These are phyloP conservation scores for Pogonus chalceus DNA, from an alignment of 1,140 invertebrate genomes.

Conservation along the genomic window DNA sequence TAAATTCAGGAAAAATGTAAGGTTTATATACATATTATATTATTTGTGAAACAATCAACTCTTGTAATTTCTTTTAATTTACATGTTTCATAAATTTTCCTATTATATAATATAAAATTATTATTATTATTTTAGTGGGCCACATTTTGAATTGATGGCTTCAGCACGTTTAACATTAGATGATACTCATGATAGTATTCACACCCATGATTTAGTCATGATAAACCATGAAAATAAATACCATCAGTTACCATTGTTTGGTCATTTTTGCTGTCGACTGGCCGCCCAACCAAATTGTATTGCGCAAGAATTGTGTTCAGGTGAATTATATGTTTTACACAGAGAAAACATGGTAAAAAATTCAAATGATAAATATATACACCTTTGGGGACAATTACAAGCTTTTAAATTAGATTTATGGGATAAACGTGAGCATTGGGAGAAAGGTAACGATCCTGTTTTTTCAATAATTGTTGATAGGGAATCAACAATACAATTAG, in stretches of 20 bases:
- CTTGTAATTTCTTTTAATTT: constrained; percentile 4
- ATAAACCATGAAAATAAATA: constrained; percentile 37
- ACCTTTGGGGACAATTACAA: constrained; percentile 32
- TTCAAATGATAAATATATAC: constrained; percentile 9
- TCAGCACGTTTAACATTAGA: constrained; percentile 48
- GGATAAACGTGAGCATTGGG: constrained; percentile 37
- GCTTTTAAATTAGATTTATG: constrained; percentile 32
- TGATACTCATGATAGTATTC: constrained; percentile 48
- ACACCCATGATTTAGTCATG: constrained; percentile 40
- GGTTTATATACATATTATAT: constrained; percentile 13
- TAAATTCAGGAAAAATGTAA: constrained; percentile 41
- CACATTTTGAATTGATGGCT: constrained; percentile 59
- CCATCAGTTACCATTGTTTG: constrained; percentile 55
- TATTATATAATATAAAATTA: constrained; percentile 4
- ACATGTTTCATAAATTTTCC: constrained; percentile 7
- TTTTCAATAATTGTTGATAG: constrained; percentile 21
- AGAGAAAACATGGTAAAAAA: too few species aligned
- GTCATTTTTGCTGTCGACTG: constrained; percentile 62
- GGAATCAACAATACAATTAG: constrained; percentile 33
- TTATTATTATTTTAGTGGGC: constrained; percentile 42
- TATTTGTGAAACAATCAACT: constrained; percentile 6
- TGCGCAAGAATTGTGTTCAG: constrained; percentile 42
- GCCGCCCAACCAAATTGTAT: constrained; percentile 56
- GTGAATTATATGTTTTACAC: constrained; percentile 42
- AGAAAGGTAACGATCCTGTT: constrained; percentile 23